A percentile compares a stretch with the other conserved stretches of the same genome.
phyloP scores from a whole-genome alignment of 2,113 vertebrate genomes.

The Entelurus aequoreus region DNA sequence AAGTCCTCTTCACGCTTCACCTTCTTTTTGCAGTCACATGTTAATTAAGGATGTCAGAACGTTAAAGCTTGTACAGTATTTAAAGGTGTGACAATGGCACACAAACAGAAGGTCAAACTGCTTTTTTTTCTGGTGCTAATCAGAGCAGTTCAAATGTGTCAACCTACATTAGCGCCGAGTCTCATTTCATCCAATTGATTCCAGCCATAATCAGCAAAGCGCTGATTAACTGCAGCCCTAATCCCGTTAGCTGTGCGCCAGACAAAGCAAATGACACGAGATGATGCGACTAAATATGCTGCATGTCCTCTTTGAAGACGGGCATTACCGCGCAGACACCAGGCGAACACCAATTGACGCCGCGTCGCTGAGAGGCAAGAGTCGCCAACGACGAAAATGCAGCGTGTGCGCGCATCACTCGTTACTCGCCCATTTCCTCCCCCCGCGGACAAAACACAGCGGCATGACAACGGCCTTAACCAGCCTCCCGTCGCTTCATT shows the following conservation, averaged over 20 bases:
- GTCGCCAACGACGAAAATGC: no score
- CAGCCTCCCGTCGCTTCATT: conserved; percentile 54
- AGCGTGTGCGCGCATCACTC: conserved; percentile 18
- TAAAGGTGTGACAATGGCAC: no score
- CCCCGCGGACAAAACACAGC: conserved; percentile 28
- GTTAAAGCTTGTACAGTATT: no score
- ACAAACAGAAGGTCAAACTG: no score
- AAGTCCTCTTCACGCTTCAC: no score
- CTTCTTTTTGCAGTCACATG: no score
- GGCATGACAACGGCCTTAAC: conserved; percentile 54
- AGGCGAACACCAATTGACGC: neutral
- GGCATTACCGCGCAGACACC: no score
- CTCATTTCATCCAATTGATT: neutral
- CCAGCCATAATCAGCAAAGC: neutral
- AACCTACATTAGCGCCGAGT: neutral
- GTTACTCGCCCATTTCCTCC: conserved; percentile 29
- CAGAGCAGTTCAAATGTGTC: neutral
- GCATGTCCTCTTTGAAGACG: neutral
- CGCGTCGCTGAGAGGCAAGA: neutral
- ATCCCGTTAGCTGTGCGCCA: neutral
- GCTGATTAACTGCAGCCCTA: neutral
- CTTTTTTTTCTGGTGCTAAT: neutral
- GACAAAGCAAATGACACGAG: conserved; percentile 1
- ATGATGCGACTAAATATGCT: neutral
- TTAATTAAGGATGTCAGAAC: no score